Percentiles rank a stretch among this genome's conserved stretches.
These are phyloP conservation scores for Parthenolecanium corni DNA, from an alignment of 2,888 invertebrate genomes.

Conservation along the genomic window DNA sequence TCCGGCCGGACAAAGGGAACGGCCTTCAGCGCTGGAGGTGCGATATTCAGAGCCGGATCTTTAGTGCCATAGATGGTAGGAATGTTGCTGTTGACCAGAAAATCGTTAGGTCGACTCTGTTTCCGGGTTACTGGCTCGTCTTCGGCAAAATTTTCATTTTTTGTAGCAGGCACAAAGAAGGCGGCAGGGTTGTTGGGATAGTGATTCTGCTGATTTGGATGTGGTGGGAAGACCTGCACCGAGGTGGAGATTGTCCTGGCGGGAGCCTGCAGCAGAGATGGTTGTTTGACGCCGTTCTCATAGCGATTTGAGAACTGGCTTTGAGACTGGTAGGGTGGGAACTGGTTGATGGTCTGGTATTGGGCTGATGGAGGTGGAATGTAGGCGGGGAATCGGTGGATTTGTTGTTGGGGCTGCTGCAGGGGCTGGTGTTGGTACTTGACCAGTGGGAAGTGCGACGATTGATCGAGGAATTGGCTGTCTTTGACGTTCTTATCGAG, in stretches of 20 bases:
- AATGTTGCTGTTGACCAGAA: conserved; percentile 35
- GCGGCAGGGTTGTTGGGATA: background rate
- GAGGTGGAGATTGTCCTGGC: conserved; percentile 3
- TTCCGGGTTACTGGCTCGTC: background rate
- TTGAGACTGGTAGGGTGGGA: conserved; percentile 3
- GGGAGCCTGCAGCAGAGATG: background rate
- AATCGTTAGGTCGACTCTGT: conserved; percentile 5
- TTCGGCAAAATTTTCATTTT: conserved; percentile 3
- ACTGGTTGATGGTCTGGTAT: conserved; percentile 6
- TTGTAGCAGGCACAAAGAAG: conserved; percentile 9
- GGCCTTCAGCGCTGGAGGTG: conserved; percentile 2
- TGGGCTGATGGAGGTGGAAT: background rate
- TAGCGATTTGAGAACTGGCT: background rate
- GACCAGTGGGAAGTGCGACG: conserved; percentile 21
- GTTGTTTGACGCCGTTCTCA: background rate
- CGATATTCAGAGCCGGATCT: conserved; percentile 1
- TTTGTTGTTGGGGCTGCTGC: conserved; percentile 35
- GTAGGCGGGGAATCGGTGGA: conserved; percentile 8
- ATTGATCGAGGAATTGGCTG: conserved; percentile 28
- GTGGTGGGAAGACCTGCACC: conserved; percentile 14
- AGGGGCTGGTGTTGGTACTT: conserved; percentile 29
- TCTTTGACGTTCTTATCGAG: conserved; percentile 39
- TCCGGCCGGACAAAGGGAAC: background rate
- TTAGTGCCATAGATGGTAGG: conserved; percentile 31
- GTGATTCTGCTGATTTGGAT: conserved; percentile 5